Conservation (phyloP, 1,140 invertebrate species). For the Leptopilina boulardi region DNA sequence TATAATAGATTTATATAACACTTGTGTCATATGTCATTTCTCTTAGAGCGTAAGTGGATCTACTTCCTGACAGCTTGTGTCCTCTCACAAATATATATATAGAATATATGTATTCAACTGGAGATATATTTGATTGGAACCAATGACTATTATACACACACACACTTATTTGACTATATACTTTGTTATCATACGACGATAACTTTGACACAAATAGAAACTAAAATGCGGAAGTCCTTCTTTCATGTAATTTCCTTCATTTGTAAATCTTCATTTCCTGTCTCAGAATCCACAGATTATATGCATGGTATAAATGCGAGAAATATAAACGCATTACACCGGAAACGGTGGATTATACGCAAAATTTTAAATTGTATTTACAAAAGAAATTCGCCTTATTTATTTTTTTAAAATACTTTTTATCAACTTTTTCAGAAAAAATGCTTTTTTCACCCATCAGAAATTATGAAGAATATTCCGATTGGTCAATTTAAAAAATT, state of each 20-base stretch:
- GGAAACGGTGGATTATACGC: background rate
- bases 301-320: no score
- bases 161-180: background rate
- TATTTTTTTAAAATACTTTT: background rate
- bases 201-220: conserved; percentile 33
- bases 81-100: background rate
- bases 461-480: no score
- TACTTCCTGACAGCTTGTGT: conserved; percentile 1
- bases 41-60: conserved; percentile 11
- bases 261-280: conserved; percentile 7
- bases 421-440: background rate
- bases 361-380: no score
- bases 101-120: background rate
- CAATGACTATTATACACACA: background rate
- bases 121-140: conserved; percentile 17
- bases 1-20: conserved; percentile 11
- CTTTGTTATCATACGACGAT: conserved; percentile 24
- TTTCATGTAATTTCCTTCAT: conserved; percentile 17
- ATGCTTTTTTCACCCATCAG: no score
- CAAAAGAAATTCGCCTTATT: no score
- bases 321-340: background rate
- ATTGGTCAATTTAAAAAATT: no score
- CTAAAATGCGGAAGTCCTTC: conserved; percentile 22
- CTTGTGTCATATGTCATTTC: conserved; percentile 11
- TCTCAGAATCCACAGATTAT: background rate